Base-by-base conservation (phyloP, 1,140 invertebrate species). In the Camponotus pennsylvanicus region DNA sequence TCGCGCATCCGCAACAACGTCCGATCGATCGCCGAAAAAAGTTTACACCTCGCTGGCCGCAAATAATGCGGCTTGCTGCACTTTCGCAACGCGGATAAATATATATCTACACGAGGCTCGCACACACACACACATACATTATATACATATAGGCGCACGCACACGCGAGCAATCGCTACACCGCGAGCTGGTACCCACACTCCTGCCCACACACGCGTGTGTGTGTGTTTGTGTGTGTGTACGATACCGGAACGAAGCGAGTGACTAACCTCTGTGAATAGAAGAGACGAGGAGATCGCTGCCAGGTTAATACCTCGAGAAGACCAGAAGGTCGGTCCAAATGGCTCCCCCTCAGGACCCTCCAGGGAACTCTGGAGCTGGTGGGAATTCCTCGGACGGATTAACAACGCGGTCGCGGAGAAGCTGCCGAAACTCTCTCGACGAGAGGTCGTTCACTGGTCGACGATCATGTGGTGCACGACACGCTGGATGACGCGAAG, bases 251-350 rank as follows among this genome's bases (percentile, higher is more conserved):
- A 92, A 87, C 86, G 86, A 55, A 80, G 75, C 76, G 88, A 87
- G 88, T 86, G 89, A 90, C 89, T 91, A 91, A 91, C 89, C 89
- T 91, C 86, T 90, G 89, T 61, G 89, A 90, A 90, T 91, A 83
- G 86, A 86, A 89, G 89, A 87, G 79, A 59, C 40, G 61, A 67
- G 63, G 49, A 52, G 49, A 61, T 83, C 69, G 63, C 69, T 55
- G 79, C 79, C 55, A 73, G 79, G 34, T 80, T 63, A 83, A 27
- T 59, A 27, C n/a, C 40, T 73, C 79, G 52, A 49, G 45, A 45
- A 75, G 85, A 86, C 57, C 13, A 66, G 27, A 27, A 27, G 70
- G 85, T 76, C 49, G 49, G 8, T 27, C 0, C 27, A 27, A 27
- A 40, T 40, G 21, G 57, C 9, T 55, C 9, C 61, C 21, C n/a